These are phyloP conservation scores for Caenorhabditis auriculariae DNA, from an alignment of 2,888 invertebrate species.

Conservation along the genomic window DNA sequence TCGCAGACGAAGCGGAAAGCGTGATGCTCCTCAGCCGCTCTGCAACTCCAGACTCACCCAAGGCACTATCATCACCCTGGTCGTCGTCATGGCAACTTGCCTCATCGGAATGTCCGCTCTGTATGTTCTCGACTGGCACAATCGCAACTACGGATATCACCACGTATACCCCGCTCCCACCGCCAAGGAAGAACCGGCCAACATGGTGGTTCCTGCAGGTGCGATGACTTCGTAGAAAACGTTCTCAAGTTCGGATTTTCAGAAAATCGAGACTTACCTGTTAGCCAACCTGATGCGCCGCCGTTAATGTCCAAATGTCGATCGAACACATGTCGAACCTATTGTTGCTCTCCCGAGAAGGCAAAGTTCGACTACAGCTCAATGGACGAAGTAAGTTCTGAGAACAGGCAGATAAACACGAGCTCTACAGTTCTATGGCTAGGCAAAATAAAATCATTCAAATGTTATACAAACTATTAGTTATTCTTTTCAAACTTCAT, in stretches of 20 bases:
- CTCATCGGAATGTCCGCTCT: slow-evolving; percentile 88
- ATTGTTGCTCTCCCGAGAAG: slow-evolving; percentile 39
- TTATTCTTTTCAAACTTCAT: too few relatives aligned
- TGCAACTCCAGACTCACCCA: slow-evolving; percentile 87
- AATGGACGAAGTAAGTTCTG: too few relatives aligned
- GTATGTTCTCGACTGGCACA: slow-evolving; percentile 86
- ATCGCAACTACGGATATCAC: slow-evolving; percentile 64
- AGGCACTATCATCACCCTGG: slow-evolving; percentile 83
- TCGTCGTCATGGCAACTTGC: slow-evolving; percentile 92
- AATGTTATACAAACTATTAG: too few relatives aligned
- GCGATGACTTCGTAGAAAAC: slow-evolving; percentile 1
- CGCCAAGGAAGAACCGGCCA: slow-evolving; percentile 14
- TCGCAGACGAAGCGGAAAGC: too few relatives aligned
- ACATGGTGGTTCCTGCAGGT: slow-evolving; percentile 19
- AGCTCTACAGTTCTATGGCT: too few relatives aligned
- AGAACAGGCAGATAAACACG: too few relatives aligned
- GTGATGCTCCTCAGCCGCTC: too few relatives aligned
- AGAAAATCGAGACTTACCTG: slow-evolving; percentile 14
- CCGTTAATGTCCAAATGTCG: slow-evolving; percentile 33
- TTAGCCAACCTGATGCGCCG: slow-evolving; percentile 35
- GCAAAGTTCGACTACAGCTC: too few relatives aligned
- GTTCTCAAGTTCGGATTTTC: not conserved
- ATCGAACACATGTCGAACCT: slow-evolving; percentile 31
- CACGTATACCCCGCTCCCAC: not conserved
- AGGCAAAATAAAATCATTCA: too few relatives aligned